Percentiles rank a stretch among this genome's conserved stretches.
phyloP scores from a whole-genome alignment of 2,113 vertebrate genomes.

The Poecilia latipinna region DNA sequence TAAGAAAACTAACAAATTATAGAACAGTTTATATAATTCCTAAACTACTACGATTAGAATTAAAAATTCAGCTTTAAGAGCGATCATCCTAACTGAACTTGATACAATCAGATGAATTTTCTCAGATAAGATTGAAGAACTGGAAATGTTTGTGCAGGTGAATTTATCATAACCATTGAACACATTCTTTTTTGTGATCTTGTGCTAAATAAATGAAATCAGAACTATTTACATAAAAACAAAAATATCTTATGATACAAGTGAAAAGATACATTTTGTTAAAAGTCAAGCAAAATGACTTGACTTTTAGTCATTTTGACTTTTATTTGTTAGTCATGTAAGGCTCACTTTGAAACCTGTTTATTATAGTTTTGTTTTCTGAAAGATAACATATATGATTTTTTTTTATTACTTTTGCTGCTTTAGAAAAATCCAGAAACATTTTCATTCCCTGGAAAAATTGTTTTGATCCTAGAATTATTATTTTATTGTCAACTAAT shows the following conservation, averaged over 20 bases:
- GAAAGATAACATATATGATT: constrained; percentile 17
- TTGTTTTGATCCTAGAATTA: constrained; percentile 1
- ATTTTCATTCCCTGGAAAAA: constrained; percentile 8
- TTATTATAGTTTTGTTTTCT: not conserved
- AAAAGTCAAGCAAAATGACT: too few species aligned
- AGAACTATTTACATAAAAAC: not conserved
- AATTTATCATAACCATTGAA: not conserved
- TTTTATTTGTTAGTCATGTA: not conserved
- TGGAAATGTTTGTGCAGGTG: too few species aligned
- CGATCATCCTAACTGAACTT: too few species aligned
- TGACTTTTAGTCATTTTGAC: too few species aligned
- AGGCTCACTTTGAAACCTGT: not conserved
- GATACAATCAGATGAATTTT: too few species aligned
- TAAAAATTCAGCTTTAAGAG: too few species aligned
- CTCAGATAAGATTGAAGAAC: too few species aligned
- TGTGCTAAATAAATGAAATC: not conserved
- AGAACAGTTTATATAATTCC: too few species aligned
- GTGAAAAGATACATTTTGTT: not conserved
- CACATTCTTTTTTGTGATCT: not conserved
- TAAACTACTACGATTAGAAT: too few species aligned
- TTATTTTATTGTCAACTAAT: constrained; percentile 34
- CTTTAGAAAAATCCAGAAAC: constrained; percentile 9
- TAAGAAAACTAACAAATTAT: too few species aligned
- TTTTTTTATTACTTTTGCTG: constrained; percentile 4
- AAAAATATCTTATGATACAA: not conserved